Conservation (phyloP, 2,113 vertebrate genomes). For the Hiodon alosoides region DNA sequence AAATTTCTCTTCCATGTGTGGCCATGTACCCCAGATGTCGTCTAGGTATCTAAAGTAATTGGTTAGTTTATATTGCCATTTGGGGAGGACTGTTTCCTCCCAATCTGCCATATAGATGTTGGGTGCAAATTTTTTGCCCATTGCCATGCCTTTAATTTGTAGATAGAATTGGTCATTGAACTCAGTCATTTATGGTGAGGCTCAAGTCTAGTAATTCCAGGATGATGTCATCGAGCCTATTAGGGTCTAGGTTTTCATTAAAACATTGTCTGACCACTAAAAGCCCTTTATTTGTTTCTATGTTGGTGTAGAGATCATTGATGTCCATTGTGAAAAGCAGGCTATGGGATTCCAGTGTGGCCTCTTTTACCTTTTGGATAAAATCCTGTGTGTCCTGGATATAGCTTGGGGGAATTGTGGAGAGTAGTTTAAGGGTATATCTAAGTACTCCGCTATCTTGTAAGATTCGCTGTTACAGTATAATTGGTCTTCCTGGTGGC, state of each 20-base stretch:
- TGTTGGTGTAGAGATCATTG: no score
- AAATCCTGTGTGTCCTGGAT: no score
- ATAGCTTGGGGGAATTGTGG: no score
- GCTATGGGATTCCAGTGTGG: no score
- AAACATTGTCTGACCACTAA: neutral
- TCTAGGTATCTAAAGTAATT: neutral
- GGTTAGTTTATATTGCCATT: neutral
- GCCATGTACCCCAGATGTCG: neutral
- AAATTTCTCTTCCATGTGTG: neutral
- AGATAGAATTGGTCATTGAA: neutral
- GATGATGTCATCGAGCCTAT: neutral
- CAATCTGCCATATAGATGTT: constrained; percentile 16
- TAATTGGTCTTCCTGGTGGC: no score
- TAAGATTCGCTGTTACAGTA: no score
- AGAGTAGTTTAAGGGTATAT: no score
- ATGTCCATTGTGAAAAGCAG: no score
- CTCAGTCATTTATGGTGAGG: neutral
- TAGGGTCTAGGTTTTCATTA: neutral
- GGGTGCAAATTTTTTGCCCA: constrained; percentile 4
- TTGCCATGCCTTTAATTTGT: neutral
- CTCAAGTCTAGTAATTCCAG: neutral
- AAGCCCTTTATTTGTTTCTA: neutral
- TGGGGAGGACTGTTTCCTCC: neutral
- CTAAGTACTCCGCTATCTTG: no score
- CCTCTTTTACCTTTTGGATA: no score